phyloP scores from a whole-genome alignment of 37 sponge, comb jelly and placozoan genomes.

The Crambe crambe region DNA sequence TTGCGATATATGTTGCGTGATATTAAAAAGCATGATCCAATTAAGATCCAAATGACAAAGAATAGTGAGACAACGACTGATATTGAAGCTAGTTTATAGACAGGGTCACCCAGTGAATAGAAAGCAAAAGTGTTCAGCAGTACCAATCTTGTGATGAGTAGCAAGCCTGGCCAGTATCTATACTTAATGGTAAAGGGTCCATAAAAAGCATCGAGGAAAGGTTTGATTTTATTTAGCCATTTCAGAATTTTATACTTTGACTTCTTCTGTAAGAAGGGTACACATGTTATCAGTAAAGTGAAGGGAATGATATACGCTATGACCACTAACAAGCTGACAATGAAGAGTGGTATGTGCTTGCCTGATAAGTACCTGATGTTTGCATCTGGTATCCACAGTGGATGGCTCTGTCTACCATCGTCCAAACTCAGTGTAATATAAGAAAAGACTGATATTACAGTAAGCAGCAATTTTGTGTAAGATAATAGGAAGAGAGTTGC shows the following conservation, averaged over 20 bases:
- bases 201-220: constrained; percentile 27
- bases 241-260: not conserved
- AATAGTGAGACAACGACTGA: too few species aligned
- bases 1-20: too few species aligned
- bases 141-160: not conserved
- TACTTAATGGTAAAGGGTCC: not conserved
- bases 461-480: not conserved
- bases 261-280: constrained; percentile 1
- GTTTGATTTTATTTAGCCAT: constrained; percentile 21
- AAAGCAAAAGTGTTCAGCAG: too few species aligned
- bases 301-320: not conserved
- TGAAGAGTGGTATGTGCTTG: constrained; percentile 8
- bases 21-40: too few species aligned
- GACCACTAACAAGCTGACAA: not conserved
- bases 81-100: too few species aligned
- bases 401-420: too few species aligned
- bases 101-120: too few species aligned
- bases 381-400: not conserved
- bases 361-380: not conserved
- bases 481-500: constrained; percentile 18
- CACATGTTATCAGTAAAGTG: constrained; percentile 5
- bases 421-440: not conserved
- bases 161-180: constrained; percentile 22
- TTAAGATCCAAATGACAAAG: too few species aligned
- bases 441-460: not conserved